Evolutionary conservation across 2,888 invertebrate genomes (phyloP), one percentile per base, ranked within the genome.

Genomic region (Parochlus steinenii): DNA sequence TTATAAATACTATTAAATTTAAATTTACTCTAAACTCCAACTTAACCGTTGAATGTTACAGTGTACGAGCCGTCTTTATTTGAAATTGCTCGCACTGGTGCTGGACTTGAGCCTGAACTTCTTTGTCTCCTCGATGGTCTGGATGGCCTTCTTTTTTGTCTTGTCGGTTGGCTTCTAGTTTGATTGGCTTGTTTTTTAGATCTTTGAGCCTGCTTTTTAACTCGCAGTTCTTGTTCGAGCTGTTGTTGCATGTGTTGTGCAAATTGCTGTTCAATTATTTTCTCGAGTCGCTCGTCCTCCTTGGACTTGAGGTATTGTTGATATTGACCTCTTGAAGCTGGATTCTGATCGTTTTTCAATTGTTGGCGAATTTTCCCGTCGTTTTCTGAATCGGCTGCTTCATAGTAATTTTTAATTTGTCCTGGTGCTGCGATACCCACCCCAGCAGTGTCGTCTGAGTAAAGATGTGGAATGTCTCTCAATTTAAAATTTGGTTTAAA

Each of bases 221-320:
- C 34, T 26, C 14, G 18, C 28, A 12, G 30, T 7, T 36, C 36
- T 24, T 36, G 29, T 6, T 16, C 24, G 4, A 30, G 5, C 6
- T 30, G 36, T 14, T 36, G 29, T 17, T 36, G 39, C 20, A 31
- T 26, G 8, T 32, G 18, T n/a, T 36, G 18, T 24, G 31, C 32
- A 28, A 36, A 39, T 32, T 36, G 35, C 11, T 39, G 28, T 18
- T 31, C 35, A 2, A 36, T 23, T 8, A 31, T 31, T 23, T 28
- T 35, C 19, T 39, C 39, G 11, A 39, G 27, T 26, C 31, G 26
- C 31, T 39, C 39, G 10, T 35, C 39, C 17, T 39, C 35, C 7
- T 35, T 31, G 22, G 35, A 29, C 24, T 26, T 35, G 2, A 39
- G 3, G 27, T 27, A 39, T 32, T 39, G 35, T 20, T 25, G 26